Percentiles rank a stretch among this genome's conserved stretches.
These are phyloP conservation scores for Drosophila nr. medialis DNA, from an alignment of 2,888 invertebrate genomes.

Conservation along the genomic window DNA sequence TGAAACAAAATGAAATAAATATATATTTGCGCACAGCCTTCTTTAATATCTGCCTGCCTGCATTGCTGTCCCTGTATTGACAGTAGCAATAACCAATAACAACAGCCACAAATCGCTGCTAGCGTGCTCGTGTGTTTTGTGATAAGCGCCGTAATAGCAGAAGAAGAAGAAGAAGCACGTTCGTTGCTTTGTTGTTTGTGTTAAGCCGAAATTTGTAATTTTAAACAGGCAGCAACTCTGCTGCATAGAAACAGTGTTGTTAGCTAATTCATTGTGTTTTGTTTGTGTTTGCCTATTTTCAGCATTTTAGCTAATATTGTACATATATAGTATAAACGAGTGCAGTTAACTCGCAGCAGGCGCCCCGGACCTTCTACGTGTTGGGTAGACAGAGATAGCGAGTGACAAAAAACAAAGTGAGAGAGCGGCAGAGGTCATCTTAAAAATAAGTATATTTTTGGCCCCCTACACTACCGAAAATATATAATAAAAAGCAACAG, in stretches of 20 bases:
- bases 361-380: slow-evolving; percentile 27
- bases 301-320: slow-evolving; percentile 54
- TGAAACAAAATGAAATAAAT: slow-evolving; percentile 2
- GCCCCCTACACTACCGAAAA: slow-evolving; percentile 47
- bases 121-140: slow-evolving; percentile 17
- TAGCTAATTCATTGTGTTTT: slow-evolving; percentile 8
- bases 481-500: slow-evolving; percentile 16
- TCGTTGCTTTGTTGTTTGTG: slow-evolving; percentile 10
- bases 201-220: not conserved
- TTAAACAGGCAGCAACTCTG: slow-evolving; percentile 2
- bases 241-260: slow-evolving; percentile 6
- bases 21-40: slow-evolving; percentile 16
- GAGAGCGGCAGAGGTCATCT: slow-evolving; percentile 67
- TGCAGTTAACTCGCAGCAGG: slow-evolving; percentile 18
- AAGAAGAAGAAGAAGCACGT: slow-evolving; percentile 24
- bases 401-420: slow-evolving; percentile 8
- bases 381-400: slow-evolving; percentile 40
- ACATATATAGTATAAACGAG: slow-evolving; percentile 42
- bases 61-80: not conserved
- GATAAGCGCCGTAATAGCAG: slow-evolving; percentile 31
- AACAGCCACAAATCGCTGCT: slow-evolving; percentile 1
- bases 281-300: slow-evolving; percentile 18
- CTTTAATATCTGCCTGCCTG: slow-evolving; percentile 1
- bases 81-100: slow-evolving; percentile 16
- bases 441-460: slow-evolving; percentile 69